A percentile compares a stretch with the other conserved stretches of the same genome.
Evolutionary conservation across 2,888 invertebrate genomes (phyloP).

Genomic region (Drosophila testacea): DNA sequence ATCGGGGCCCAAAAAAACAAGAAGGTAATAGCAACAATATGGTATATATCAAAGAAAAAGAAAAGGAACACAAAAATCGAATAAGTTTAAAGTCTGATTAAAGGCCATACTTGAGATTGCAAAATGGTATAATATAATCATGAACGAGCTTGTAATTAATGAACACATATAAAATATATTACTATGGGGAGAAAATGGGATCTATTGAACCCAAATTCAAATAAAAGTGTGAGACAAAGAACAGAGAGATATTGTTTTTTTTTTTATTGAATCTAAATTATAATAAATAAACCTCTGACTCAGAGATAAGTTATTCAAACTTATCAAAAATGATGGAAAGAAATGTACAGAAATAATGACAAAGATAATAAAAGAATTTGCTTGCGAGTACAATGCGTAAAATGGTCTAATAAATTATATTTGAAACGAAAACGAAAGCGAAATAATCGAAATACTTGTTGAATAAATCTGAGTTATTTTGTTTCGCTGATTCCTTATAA

Average conservation of each 20-base stretch:
- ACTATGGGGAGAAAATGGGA: no score
- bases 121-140: background rate
- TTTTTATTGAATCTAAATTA: background rate
- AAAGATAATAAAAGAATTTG: background rate
- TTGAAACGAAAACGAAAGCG: background rate
- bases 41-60: background rate
- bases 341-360: background rate
- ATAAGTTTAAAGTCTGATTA: slow-evolving; percentile 30
- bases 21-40: slow-evolving; percentile 5
- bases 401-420: slow-evolving; percentile 5
- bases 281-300: slow-evolving; percentile 11
- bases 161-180: slow-evolving; percentile 2
- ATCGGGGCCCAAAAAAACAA: slow-evolving; percentile 17
- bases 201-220: no score
- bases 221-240: no score
- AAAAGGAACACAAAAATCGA: slow-evolving; percentile 2
- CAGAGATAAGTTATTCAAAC: background rate
- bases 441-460: slow-evolving; percentile 2
- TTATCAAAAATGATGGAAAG: background rate
- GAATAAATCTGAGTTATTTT: slow-evolving; percentile 5
- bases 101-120: slow-evolving; percentile 23
- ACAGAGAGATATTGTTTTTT: no score
- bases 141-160: slow-evolving; percentile 11
- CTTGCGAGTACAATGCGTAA: background rate
- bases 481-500: background rate